Conservation (phyloP, 2,113 vertebrate genomes). For the Scophthalmus maximus region DNA sequence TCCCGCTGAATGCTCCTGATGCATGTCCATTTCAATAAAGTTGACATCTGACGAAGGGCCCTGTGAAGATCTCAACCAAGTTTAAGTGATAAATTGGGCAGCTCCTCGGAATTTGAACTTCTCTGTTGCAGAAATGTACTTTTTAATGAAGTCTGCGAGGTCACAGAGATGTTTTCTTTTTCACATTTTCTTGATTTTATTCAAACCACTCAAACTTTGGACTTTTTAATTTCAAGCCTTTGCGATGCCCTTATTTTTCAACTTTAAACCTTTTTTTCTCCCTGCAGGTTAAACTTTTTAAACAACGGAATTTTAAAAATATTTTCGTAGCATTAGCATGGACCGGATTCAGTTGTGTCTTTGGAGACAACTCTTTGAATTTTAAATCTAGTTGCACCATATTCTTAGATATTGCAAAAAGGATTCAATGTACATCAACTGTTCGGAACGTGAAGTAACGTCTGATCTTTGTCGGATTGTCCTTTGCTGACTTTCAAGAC, state of each 20-base stretch:
- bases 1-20: no score
- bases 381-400: no score
- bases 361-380: no score
- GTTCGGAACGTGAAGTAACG: no score
- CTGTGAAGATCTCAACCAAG: slow-evolving; percentile 24
- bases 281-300: no score
- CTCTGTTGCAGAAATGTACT: slow-evolving; percentile 27
- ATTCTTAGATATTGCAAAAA: no score
- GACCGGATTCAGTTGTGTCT: no score
- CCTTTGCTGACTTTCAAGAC: no score
- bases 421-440: no score
- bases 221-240: slow-evolving; percentile 14
- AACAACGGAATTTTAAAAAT: no score
- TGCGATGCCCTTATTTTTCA: not conserved
- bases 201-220: slow-evolving; percentile 27
- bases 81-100: slow-evolving; percentile 1
- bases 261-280: not conserved
- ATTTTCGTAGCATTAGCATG: not conserved
- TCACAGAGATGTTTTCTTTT: slow-evolving; percentile 20
- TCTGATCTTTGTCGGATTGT: no score
- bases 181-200: slow-evolving; percentile 28
- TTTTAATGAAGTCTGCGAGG: slow-evolving; percentile 54
- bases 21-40: not conserved
- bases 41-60: slow-evolving; percentile 18
- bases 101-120: slow-evolving; percentile 35